Evolutionary conservation across 2,797 vertebrate genomes (phyloP), one percentile per base, ranked within the genome.

Genomic region (Lindbergichthys nudifrons): DNA sequence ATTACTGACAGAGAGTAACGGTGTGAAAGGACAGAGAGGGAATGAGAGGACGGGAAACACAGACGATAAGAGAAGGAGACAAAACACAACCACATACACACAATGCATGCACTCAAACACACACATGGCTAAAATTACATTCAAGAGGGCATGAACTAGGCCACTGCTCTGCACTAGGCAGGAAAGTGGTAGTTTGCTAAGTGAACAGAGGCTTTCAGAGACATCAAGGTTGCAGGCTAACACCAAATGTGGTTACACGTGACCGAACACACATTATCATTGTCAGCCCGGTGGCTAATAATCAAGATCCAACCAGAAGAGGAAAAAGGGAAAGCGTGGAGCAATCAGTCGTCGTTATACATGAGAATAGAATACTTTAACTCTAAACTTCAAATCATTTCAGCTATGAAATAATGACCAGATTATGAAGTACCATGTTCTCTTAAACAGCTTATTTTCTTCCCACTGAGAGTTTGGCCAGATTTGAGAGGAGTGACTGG

Each of bases 71-170:
- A 79, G 61, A 39, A 50, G 72, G 59, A 79, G 53, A 82, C 39
- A 53, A 65, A 23, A 78, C 14, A 70, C n/a, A 14, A 26, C 61
- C 62, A 51, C 64, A 78, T n/a, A 54, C 36, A 67, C 52, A 57
- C 60, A 67, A 69, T 41, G 52, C 70, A 50, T 11, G 18, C 59
- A 71, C 62, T 42, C 42, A 66, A 6, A 69, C 48, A 52, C 46
- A 75, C 32, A 70, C 58, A 70, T 58, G 71, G 82, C 88, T 89
- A 86, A 86, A 87, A 88, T 87, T 86, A 88, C 83, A 88, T 66
- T 75, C 47, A 84, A 77, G 77, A 80, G 86, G 84, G 78, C 78
- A 89, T 85, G 86, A 90, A 91, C 81, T 86, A 85, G 85, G 88
- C 85, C 78, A 80, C 41, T 48, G 69, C 66, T 83, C 64, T 61